Evolutionary conservation across 2,113 vertebrate genomes (phyloP).

Genomic region (Dissostichus mawsoni): DNA sequence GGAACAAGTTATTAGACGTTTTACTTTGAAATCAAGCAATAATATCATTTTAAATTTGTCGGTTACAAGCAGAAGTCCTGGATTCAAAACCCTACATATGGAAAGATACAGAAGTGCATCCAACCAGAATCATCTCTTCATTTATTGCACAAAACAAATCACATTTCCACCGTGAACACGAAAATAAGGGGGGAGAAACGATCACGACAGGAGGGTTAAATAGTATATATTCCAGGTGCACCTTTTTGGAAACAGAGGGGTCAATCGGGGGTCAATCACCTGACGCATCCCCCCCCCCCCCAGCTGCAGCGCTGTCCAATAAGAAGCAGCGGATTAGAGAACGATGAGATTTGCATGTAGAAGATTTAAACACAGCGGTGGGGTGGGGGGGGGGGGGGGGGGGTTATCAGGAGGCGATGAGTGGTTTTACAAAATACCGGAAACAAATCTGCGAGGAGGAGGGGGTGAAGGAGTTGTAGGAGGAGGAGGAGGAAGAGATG

Average conservation of each 20-base stretch:
- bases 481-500: slow-evolving; percentile 69
- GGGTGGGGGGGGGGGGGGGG: too few relatives aligned
- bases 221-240: background rate
- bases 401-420: slow-evolving; percentile 48
- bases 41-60: too few relatives aligned
- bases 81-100: too few relatives aligned
- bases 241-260: slow-evolving; percentile 25
- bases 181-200: too few relatives aligned
- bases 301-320: slow-evolving; percentile 11
- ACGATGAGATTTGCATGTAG: slow-evolving; percentile 36
- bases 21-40: too few relatives aligned
- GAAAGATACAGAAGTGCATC: too few relatives aligned
- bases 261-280: slow-evolving; percentile 11
- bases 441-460: slow-evolving; percentile 58
- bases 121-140: too few relatives aligned
- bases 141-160: too few relatives aligned
- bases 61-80: too few relatives aligned
- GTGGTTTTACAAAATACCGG: slow-evolving; percentile 65
- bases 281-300: background rate
- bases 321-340: slow-evolving; percentile 31
- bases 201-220: too few relatives aligned
- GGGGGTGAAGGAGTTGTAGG: slow-evolving; percentile 31
- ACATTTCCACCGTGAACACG: too few relatives aligned
- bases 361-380: slow-evolving; percentile 39
- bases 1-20: too few relatives aligned